A percentile compares a stretch with the other conserved stretches of the same genome.
Evolutionary conservation across 37 sponge, comb jelly and placozoan genomes (phyloP).

Genomic region (Amphimedon queenslandica): DNA sequence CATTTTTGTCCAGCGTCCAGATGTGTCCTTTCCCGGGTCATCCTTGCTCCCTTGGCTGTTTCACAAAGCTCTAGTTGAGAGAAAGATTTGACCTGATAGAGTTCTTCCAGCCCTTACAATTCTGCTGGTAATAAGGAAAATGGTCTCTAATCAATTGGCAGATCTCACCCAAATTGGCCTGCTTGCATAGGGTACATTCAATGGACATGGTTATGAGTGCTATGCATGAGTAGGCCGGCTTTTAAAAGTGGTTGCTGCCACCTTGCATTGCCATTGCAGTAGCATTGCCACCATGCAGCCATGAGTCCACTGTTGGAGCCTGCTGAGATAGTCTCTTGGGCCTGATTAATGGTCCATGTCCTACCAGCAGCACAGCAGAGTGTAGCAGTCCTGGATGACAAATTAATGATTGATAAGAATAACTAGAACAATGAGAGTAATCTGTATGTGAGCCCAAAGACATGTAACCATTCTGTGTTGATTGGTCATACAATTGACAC

Average conservation of each 20-base stretch:
- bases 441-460: too few relatives aligned
- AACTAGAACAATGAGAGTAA: neutral
- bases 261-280: too few relatives aligned
- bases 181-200: constrained; percentile 51
- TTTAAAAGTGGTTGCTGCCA: too few relatives aligned
- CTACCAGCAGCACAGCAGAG: neutral
- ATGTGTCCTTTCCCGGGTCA: constrained; percentile 93
- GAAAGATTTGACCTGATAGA: constrained; percentile 91
- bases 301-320: neutral
- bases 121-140: constrained; percentile 81
- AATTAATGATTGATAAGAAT: neutral
- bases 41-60: constrained; percentile 87
- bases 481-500: neutral
- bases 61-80: too few relatives aligned
- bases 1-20: constrained; percentile 86
- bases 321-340: neutral
- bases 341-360: neutral
- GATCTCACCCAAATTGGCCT: constrained; percentile 82
- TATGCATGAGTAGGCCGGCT: constrained; percentile 94
- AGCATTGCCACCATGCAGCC: too few relatives aligned
- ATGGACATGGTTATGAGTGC: constrained; percentile 95
- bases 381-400: neutral
- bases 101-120: constrained; percentile 95
- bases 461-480: too few relatives aligned
- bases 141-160: too few relatives aligned